Percentiles rank a stretch among this genome's conserved stretches.
phyloP scores from a whole-genome alignment of 2,888 invertebrate species.

The Argyresthia albistria region DNA sequence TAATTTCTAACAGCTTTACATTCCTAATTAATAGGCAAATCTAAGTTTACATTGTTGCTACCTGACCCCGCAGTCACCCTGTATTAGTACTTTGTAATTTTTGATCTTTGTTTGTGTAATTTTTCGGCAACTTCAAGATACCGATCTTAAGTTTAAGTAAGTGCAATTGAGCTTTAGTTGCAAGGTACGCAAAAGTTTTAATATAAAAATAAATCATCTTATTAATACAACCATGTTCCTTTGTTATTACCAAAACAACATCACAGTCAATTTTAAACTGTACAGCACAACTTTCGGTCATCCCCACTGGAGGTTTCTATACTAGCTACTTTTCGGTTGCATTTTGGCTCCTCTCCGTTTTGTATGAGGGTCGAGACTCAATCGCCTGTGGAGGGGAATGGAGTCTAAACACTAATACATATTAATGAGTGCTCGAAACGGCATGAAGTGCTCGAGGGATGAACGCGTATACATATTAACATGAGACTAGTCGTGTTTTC shows the following conservation, averaged over 20 bases:
- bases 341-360: background rate
- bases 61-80: too few relatives aligned
- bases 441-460: background rate
- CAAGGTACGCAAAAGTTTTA: background rate
- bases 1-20: too few relatives aligned
- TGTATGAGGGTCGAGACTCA: background rate
- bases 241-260: background rate
- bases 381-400: background rate
- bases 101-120: too few relatives aligned
- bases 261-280: constrained; percentile 2
- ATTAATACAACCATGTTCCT: background rate
- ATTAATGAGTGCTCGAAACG: background rate
- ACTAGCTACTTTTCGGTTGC: background rate
- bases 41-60: too few relatives aligned
- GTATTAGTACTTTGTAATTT: too few relatives aligned
- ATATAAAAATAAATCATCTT: background rate
- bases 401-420: constrained; percentile 3
- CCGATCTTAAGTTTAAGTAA: too few relatives aligned
- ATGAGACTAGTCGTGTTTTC: background rate
- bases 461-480: background rate
- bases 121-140: too few relatives aligned
- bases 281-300: background rate
- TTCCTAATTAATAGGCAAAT: too few relatives aligned
- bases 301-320: background rate
- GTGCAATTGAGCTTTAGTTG: background rate